phyloP scores from a whole-genome alignment of 2,888 invertebrate species.

The Platynereis dumerilii region DNA sequence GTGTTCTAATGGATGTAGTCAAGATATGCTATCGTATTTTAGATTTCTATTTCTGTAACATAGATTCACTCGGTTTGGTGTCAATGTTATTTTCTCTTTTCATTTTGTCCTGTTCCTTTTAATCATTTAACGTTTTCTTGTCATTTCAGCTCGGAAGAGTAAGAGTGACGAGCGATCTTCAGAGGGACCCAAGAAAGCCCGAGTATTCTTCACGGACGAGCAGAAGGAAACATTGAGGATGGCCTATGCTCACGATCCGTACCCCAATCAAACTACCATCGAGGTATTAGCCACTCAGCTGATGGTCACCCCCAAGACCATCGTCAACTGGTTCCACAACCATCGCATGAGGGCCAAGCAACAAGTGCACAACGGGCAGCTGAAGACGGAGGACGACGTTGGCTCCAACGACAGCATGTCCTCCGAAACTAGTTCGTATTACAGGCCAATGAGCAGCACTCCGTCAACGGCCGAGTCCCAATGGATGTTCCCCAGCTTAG shows the following conservation, averaged over 20 bases:
- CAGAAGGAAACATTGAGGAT: slow-evolving; percentile 95
- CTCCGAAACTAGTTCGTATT: slow-evolving; percentile 7
- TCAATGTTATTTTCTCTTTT: too few relatives aligned
- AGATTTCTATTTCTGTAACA: too few relatives aligned
- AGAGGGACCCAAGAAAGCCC: slow-evolving; percentile 68
- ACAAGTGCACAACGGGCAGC: slow-evolving; percentile 43
- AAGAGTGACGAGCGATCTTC: background rate
- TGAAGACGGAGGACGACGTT: slow-evolving; percentile 26
- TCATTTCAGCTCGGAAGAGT: background rate
- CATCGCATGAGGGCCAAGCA: slow-evolving; percentile 94
- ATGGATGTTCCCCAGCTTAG: slow-evolving; percentile 61
- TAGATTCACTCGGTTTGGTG: too few relatives aligned
- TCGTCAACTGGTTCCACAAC: slow-evolving; percentile 99
- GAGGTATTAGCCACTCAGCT: slow-evolving; percentile 93
- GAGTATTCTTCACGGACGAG: slow-evolving; percentile 96
- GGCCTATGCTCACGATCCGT: slow-evolving; percentile 95
- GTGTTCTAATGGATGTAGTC: too few relatives aligned
- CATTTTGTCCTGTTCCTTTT: too few relatives aligned
- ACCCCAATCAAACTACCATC: slow-evolving; percentile 95
- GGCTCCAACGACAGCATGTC: slow-evolving; percentile 29
- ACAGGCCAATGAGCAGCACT: slow-evolving; percentile 12
- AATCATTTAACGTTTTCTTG: too few relatives aligned
- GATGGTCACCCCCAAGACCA: slow-evolving; percentile 89
- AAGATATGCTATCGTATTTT: too few relatives aligned
- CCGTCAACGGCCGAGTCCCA: slow-evolving; percentile 39